phyloP scores from a whole-genome alignment of 2,113 vertebrate species.

The Chionomys nivalis region DNA sequence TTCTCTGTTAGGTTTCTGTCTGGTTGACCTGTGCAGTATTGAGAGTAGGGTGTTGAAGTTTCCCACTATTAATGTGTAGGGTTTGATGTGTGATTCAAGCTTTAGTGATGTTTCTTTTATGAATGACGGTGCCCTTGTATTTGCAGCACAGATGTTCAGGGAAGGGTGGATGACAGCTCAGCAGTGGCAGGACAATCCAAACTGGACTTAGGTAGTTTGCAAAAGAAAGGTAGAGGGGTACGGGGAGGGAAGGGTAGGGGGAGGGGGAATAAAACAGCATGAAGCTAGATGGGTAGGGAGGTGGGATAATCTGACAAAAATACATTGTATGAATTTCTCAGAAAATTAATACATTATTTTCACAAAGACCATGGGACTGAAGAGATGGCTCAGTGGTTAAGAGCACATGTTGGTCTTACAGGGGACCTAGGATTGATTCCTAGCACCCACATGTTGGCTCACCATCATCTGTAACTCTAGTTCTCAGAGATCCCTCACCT shows the following conservation, averaged over 20 bases:
- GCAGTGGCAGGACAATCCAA: neutral
- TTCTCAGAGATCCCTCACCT: neutral
- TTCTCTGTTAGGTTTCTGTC: too few relatives aligned
- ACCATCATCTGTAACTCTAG: neutral
- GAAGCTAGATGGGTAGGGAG: neutral
- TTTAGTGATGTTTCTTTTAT: too few relatives aligned
- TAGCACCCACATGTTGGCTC: neutral
- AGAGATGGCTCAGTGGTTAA: neutral
- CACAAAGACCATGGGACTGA: neutral
- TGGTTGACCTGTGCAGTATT: too few relatives aligned
- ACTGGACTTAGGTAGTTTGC: neutral
- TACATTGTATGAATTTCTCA: neutral
- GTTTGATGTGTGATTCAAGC: too few relatives aligned
- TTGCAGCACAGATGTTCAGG: too few relatives aligned
- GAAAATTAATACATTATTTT: neutral
- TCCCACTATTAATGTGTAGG: too few relatives aligned
- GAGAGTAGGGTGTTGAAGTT: too few relatives aligned
- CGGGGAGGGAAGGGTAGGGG: rapidly evolving
- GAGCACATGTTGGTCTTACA: neutral
- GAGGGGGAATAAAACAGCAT: neutral
- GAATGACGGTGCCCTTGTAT: too few relatives aligned
- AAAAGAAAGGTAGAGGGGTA: neutral
- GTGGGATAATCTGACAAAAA: neutral
- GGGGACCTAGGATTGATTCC: neutral
- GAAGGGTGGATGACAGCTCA: neutral